Percentiles rank a stretch among this genome's conserved stretches.
Evolutionary conservation across 2,888 invertebrate species (phyloP).

Genomic region (Crepidodera aurea): DNA sequence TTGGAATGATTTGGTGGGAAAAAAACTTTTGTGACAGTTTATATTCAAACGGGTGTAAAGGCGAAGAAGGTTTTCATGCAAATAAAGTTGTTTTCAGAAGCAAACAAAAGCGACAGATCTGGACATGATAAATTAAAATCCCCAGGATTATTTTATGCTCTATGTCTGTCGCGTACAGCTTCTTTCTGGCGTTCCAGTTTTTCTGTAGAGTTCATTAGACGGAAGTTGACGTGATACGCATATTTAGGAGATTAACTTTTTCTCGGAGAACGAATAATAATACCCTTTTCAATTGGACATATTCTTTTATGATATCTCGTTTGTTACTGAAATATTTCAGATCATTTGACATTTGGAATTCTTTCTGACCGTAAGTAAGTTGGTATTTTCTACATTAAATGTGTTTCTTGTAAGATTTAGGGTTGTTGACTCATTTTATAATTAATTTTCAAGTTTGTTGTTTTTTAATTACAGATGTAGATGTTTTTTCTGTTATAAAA

Average conservation of each 20-base stretch:
- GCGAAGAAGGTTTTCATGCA: conserved; percentile 38
- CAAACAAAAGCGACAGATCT: conserved; percentile 42
- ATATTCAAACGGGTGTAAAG: conserved; percentile 38
- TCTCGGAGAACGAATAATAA: conserved; percentile 1
- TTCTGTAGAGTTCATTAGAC: conserved; percentile 12
- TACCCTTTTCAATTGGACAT: conserved; percentile 2
- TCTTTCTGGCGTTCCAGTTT: conserved; percentile 7
- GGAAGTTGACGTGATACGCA: conserved; percentile 21
- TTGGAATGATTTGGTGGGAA: conserved; percentile 27
- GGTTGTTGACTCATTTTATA: no score
- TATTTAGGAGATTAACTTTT: conserved; percentile 17
- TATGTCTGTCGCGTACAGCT: conserved; percentile 19
- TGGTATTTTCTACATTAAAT: no score
- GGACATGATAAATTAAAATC: conserved; percentile 46
- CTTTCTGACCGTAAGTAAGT: no score
- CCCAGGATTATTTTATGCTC: conserved; percentile 32
- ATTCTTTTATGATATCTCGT: conserved; percentile 1
- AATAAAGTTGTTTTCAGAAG: conserved; percentile 41
- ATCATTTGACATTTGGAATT: no score
- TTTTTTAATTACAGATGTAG: no score
- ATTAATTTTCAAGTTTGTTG: no score
- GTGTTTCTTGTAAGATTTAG: no score
- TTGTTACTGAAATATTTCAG: neutral
- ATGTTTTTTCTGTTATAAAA: no score
- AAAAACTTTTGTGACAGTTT: conserved; percentile 39